A percentile compares a stretch with the other conserved stretches of the same genome.
Evolutionary conservation across 2,797 vertebrate species (phyloP).

Genomic region (Alca torda): DNA sequence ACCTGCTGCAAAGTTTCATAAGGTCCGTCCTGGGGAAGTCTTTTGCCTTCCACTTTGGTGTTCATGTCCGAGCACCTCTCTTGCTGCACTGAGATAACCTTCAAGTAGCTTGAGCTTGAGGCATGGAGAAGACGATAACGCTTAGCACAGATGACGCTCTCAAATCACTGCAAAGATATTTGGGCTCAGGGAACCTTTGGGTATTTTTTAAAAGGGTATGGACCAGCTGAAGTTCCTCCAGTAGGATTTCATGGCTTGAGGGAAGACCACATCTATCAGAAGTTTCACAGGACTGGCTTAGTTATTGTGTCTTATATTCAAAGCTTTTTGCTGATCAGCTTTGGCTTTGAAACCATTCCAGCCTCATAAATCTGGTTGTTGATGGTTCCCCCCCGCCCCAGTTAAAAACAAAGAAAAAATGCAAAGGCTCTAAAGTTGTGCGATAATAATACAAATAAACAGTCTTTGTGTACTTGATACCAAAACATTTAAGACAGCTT

Average conservation of each 20-base stretch:
- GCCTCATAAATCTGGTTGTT: not conserved
- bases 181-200: not conserved
- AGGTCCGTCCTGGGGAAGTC: accelerated
- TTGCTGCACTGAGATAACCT: not conserved
- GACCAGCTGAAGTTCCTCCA: not conserved
- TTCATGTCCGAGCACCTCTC: not conserved
- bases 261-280: not conserved
- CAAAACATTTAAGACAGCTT: not conserved
- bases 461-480: not conserved
- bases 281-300: not conserved
- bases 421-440: not conserved
- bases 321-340: not conserved
- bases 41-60: not conserved
- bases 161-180: not conserved
- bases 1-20: not conserved
- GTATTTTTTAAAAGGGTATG: not conserved
- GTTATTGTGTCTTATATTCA: not conserved
- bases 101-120: not conserved
- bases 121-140: not conserved
- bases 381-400: not conserved
- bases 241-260: not conserved
- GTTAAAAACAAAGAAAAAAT: not conserved
- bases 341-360: constrained; percentile 38
- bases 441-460: not conserved
- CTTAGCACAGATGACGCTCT: not conserved